Percentiles rank a stretch among this genome's conserved stretches.
Conservation (phyloP, 2,113 vertebrate genomes). For the Misgurnus mizolepis region DNA sequence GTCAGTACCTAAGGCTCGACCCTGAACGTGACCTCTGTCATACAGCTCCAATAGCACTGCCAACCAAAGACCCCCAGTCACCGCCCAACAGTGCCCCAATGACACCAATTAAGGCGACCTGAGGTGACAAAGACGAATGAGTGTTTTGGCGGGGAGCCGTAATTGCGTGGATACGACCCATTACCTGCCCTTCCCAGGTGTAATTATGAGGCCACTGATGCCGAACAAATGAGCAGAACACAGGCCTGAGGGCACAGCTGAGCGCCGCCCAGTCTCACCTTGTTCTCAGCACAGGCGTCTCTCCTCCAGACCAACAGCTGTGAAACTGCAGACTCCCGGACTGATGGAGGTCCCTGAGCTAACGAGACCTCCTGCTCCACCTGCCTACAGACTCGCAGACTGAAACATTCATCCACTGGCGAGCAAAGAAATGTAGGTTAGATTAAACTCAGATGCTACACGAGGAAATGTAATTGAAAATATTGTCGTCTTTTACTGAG, state of each 20-base stretch:
- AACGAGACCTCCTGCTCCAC: background rate
- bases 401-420: background rate
- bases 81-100: conserved; percentile 49
- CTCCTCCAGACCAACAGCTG: conserved; percentile 33
- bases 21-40: conserved; percentile 16
- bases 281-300: background rate
- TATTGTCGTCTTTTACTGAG: no score
- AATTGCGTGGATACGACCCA: conserved; percentile 68
- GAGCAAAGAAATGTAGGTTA: background rate
- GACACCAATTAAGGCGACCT: conserved; percentile 58
- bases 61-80: conserved; percentile 47
- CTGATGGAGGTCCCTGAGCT: conserved; percentile 6
- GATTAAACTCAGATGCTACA: background rate
- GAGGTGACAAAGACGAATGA: conserved; percentile 66
- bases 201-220: conserved; percentile 72
- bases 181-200: conserved; percentile 74
- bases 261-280: conserved; percentile 42
- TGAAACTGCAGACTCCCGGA: conserved; percentile 19
- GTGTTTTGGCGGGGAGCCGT: conserved; percentile 65
- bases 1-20: background rate
- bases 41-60: conserved; percentile 12
- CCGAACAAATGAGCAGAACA: conserved; percentile 73
- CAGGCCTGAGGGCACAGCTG: conserved; percentile 58
- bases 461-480: no score
- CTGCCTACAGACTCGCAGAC: background rate